These are phyloP conservation scores for Leptocoma aspasia DNA, from an alignment of 2,113 vertebrate species.

Conservation along the genomic window DNA sequence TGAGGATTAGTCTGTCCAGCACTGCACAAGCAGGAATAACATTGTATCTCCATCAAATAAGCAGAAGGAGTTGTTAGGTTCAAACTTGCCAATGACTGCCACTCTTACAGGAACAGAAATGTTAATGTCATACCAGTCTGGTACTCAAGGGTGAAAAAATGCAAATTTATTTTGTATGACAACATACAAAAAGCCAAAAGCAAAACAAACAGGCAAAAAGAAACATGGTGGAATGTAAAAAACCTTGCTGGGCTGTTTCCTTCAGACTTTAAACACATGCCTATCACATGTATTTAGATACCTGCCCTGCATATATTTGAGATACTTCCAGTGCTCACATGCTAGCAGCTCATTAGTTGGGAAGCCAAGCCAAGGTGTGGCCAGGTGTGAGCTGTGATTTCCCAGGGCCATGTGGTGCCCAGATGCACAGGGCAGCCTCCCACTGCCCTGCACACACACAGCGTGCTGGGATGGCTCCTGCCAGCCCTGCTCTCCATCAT, in stretches of 20 bases:
- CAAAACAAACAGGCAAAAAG: neutral
- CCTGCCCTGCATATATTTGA: neutral
- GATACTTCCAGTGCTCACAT: neutral
- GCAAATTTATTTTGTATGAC: neutral
- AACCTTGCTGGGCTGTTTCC: neutral
- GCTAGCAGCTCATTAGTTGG: neutral
- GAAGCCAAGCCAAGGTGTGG: neutral
- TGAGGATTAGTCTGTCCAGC: neutral
- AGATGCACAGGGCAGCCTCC: neutral
- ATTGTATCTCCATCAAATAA: neutral
- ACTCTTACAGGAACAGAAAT: neutral
- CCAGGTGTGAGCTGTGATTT: neutral
- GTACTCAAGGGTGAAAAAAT: neutral
- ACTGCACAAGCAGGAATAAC: neutral
- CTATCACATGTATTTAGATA: neutral
- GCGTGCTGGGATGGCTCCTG: rapidly evolving
- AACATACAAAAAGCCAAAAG: neutral
- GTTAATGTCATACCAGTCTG: neutral
- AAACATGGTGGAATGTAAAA: neutral
- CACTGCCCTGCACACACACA: rapidly evolving
- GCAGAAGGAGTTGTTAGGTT: neutral
- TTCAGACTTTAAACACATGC: neutral
- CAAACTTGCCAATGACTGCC: neutral
- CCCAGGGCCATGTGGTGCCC: neutral
- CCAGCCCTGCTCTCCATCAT: neutral